phyloP scores from a whole-genome alignment of 2,888 invertebrate genomes.

The Furcula furcula region DNA sequence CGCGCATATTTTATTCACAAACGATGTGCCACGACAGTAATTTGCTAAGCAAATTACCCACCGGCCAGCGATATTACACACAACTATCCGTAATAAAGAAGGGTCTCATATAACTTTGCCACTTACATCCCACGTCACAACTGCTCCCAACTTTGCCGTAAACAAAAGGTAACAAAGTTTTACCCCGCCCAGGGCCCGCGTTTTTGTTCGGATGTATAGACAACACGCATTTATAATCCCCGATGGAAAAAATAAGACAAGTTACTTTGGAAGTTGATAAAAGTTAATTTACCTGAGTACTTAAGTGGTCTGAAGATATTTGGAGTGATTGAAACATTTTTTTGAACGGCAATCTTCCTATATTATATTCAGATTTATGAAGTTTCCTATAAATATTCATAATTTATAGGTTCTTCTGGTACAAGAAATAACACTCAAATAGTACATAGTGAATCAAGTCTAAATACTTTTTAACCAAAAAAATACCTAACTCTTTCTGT shows the following conservation, averaged over 20 bases:
- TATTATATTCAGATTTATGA: too few relatives aligned
- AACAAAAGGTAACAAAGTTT: constrained; percentile 54
- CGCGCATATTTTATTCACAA: constrained; percentile 23
- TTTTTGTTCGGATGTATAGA: constrained; percentile 38
- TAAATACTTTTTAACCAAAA: too few relatives aligned
- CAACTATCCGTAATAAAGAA: constrained; percentile 44
- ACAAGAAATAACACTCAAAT: too few relatives aligned
- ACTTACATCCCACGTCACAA: constrained; percentile 49
- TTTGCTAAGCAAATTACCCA: constrained; percentile 39
- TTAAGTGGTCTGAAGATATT: constrained; percentile 5
- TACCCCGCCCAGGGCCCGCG: constrained; percentile 37
- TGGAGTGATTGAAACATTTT: too few relatives aligned
- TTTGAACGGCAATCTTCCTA: too few relatives aligned
- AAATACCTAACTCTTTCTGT: too few relatives aligned
- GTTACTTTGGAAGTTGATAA: constrained; percentile 14
- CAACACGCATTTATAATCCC: constrained; percentile 34
- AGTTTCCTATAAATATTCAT: too few relatives aligned
- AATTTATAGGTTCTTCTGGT: too few relatives aligned
- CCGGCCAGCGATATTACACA: constrained; percentile 9
- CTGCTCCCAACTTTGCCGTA: constrained; percentile 51
- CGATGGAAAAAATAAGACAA: constrained; percentile 20
- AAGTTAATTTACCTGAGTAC: constrained; percentile 7
- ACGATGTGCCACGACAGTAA: constrained; percentile 19
- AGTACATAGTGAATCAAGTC: too few relatives aligned
- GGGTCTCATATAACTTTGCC: constrained; percentile 49